Evolutionary conservation across 2,113 vertebrate genomes (phyloP).

Genomic region (Protobothrops mucrosquamatus): DNA sequence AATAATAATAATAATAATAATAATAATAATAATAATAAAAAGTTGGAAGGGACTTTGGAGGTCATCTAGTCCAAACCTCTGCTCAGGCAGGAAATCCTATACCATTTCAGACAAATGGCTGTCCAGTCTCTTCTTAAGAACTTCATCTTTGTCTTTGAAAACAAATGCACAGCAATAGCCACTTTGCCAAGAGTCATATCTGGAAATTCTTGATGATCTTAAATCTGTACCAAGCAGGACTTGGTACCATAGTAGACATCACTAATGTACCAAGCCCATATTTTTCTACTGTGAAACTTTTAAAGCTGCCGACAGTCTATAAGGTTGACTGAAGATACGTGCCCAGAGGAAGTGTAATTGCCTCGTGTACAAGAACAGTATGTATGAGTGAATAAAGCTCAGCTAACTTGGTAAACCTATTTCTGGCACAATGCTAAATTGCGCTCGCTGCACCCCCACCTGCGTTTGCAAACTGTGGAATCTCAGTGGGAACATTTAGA

Average conservation of each 20-base stretch:
- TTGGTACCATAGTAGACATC: not conserved
- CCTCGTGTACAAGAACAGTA: not conserved
- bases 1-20: too few relatives aligned
- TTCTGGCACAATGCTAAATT: constrained; percentile 45
- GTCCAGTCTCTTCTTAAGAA: too few relatives aligned
- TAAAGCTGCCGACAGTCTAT: constrained; percentile 15
- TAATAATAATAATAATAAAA: too few relatives aligned
- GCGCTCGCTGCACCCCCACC: constrained; percentile 23
- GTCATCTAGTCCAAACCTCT: too few relatives aligned
- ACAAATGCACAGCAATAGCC: not conserved
- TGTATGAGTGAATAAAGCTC: constrained; percentile 20
- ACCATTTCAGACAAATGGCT: too few relatives aligned
- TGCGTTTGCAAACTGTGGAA: constrained; percentile 48
- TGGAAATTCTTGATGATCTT: constrained; percentile 10
- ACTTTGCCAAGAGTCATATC: constrained; percentile 13
- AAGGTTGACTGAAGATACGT: constrained; percentile 14
- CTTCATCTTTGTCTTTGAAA: constrained; percentile 1
- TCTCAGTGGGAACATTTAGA: constrained; percentile 58
- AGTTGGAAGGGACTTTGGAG: too few relatives aligned
- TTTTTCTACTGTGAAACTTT: constrained; percentile 17
- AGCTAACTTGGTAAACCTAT: constrained; percentile 18
- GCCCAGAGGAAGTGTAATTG: constrained; percentile 19
- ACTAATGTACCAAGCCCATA: not conserved
- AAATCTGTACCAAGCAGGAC: not conserved
- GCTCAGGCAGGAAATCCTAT: too few relatives aligned